These are phyloP conservation scores for Dendrolimus punctatus DNA, from an alignment of 1,140 invertebrate species.

Conservation along the genomic window DNA sequence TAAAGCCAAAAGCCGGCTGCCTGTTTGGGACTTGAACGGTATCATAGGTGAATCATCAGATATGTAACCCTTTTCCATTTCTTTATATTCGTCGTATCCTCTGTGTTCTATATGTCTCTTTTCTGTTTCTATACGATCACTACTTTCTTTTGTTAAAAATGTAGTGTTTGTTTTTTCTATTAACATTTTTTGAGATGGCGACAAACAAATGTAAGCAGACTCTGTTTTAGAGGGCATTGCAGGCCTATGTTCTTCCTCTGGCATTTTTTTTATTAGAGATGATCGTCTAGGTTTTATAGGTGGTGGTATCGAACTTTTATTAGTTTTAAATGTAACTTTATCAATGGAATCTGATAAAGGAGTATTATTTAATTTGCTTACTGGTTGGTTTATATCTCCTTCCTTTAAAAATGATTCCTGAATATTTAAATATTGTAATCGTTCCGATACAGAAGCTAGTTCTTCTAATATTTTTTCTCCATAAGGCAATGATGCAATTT, in stretches of 20 bases:
- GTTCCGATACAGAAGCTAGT: constrained; percentile 76
- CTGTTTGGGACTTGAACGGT: constrained; percentile 60
- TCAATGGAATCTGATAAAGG: constrained; percentile 12
- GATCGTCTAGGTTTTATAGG: constrained; percentile 55
- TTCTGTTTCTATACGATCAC: constrained; percentile 78
- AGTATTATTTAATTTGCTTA: not conserved
- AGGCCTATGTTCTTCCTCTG: constrained; percentile 70
- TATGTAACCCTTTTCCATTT: constrained; percentile 16
- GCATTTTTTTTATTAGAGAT: constrained; percentile 45
- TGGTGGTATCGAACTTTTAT: constrained; percentile 34
- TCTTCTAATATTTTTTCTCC: constrained; percentile 78
- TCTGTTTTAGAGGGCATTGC: constrained; percentile 74
- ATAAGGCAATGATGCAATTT: constrained; percentile 76
- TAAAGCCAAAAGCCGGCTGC: constrained; percentile 54
- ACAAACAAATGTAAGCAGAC: constrained; percentile 78
- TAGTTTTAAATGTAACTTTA: constrained; percentile 25
- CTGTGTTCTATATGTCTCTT: constrained; percentile 77
- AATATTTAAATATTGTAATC: constrained; percentile 64
- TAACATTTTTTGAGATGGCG: constrained; percentile 78
- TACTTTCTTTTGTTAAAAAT: constrained; percentile 63
- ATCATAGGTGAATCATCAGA: constrained; percentile 16
- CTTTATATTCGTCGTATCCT: constrained; percentile 69
- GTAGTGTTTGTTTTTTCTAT: constrained; percentile 65
- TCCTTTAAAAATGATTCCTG: not conserved
- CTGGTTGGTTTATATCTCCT: not conserved